Base-by-base conservation (phyloP, 2,888 invertebrate genomes). In the Lingula anatina region DNA sequence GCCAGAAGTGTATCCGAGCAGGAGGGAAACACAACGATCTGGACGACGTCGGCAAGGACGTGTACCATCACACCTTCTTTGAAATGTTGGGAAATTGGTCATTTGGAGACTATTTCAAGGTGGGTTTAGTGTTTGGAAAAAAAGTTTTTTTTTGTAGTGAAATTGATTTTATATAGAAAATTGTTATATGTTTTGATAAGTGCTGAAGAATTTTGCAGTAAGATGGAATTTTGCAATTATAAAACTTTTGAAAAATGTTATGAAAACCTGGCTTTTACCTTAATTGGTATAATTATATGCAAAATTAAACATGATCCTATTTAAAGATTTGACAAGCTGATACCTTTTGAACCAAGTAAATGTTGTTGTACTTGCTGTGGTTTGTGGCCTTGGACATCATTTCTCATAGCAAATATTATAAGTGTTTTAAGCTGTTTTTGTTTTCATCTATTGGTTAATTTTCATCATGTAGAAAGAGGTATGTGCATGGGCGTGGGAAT, bases 41-140 rank as follows among this genome's bases (percentile, higher is more conserved):
- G 53, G 99, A 99, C 80, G 99, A 99, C 82, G 99, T 99, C 9
- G 99, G 99, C 28, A 97, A 97, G 80, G 99, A 99, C 81, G 94
- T 96, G 2, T 99, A 99, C 71, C 99, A 99, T 81, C 99, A 99
- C 70, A 99, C 99, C 2, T 99, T 97, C 79, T 99, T 99, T 79
- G 99, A 99, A 82, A 99, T 99, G 99, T 84, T 99, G 83, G 99
- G 99, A 5, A 99, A 99, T 77, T 99, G 99, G 99, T 99, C 97
- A 0, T 99, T 99, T 81, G 97, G 97, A n/a, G 96, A 99, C 78
- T 99, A 97, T 75, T 99, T 99, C 77, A 99, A 99, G 79, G 85
- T 84, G 65, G 56, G 56, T 46, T 28, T 7, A 18, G 2, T 20
- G 1, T 27, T 4, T 3, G 15, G 7, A 9, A 5, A 36, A 5